Evolutionary conservation across 2,888 invertebrate species (phyloP).

Genomic region (Epinotia demarniana): DNA sequence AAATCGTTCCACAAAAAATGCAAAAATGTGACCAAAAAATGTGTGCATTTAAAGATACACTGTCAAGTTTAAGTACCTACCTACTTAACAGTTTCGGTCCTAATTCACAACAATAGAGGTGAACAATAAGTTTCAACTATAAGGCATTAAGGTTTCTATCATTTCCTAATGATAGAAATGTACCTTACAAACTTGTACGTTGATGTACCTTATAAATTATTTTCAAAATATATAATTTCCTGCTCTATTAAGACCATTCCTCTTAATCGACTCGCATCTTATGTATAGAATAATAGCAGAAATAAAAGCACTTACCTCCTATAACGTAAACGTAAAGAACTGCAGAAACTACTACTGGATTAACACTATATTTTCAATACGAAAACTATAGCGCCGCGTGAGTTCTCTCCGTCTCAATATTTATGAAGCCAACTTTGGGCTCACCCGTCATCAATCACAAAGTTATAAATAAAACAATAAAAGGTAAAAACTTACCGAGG

Average conservation of each 20-base stretch:
- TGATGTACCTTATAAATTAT: no score
- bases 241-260: background rate
- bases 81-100: no score
- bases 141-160: no score
- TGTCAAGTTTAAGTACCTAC: no score
- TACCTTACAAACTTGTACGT: no score
- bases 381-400: constrained; percentile 74
- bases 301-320: background rate
- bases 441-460: constrained; percentile 83
- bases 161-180: no score
- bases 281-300: background rate
- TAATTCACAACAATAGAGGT: no score
- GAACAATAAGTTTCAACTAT: no score
- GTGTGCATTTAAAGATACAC: no score
- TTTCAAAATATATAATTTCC: no score
- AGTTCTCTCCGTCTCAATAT: constrained; percentile 75
- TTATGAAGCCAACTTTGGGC: constrained; percentile 78
- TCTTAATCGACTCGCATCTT: background rate
- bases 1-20: no score
- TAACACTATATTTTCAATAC: constrained; percentile 46
- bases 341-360: constrained; percentile 48
- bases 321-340: constrained; percentile 10
- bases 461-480: constrained; percentile 85
- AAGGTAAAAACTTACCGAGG: constrained; percentile 82
- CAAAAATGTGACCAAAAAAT: no score